These are phyloP conservation scores for Cacatua alba DNA, from an alignment of 2,113 vertebrate genomes.

Conservation along the genomic window DNA sequence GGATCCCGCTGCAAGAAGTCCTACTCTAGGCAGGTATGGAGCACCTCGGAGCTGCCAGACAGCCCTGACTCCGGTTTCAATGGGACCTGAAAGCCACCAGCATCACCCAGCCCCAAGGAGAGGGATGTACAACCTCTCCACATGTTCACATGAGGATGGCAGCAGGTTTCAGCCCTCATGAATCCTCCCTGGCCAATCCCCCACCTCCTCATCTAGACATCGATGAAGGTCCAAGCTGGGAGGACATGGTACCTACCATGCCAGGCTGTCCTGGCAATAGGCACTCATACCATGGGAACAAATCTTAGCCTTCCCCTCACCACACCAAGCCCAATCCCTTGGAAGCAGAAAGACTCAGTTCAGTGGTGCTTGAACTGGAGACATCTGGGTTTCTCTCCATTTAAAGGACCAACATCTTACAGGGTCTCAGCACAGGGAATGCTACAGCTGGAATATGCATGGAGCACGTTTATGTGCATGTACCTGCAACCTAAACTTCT, in stretches of 20 bases:
- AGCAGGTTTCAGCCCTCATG: neutral
- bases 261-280: neutral
- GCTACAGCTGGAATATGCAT: accelerated
- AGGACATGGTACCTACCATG: accelerated
- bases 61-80: neutral
- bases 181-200: neutral
- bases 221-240: neutral
- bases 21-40: neutral
- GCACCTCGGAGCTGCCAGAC: neutral
- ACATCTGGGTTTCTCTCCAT: neutral
- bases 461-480: neutral
- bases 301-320: neutral
- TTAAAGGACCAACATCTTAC: neutral
- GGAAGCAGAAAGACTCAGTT: neutral
- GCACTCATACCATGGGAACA: neutral
- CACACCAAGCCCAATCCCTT: neutral
- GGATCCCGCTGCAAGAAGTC: neutral
- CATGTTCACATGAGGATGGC: neutral
- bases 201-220: neutral
- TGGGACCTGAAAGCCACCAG: neutral
- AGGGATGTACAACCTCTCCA: neutral
- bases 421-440: neutral
- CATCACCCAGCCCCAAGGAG: neutral
- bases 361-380: neutral
- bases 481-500: neutral